A percentile compares a stretch with the other conserved stretches of the same genome.
Evolutionary conservation across 2,797 vertebrate species (phyloP).

Genomic region (Sebastiscus tertius): DNA sequence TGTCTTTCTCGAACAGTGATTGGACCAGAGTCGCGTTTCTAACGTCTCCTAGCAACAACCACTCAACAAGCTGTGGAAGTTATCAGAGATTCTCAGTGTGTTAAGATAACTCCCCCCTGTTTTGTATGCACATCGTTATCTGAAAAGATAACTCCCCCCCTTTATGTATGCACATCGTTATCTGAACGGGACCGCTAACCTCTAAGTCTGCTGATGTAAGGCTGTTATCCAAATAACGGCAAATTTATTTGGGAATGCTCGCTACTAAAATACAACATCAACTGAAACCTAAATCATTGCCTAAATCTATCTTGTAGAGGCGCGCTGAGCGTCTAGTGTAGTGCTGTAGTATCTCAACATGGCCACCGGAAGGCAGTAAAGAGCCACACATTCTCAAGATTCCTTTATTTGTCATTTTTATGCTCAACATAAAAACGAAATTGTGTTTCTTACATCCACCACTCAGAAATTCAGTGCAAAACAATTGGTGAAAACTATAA

Average conservation of each 20-base stretch:
- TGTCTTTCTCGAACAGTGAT: conserved; percentile 31
- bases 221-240: neutral
- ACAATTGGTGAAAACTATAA: too few species aligned
- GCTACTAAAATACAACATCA: neutral
- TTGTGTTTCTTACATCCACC: too few species aligned
- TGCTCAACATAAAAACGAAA: too few species aligned
- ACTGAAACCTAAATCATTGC: neutral
- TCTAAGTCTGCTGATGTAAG: too few species aligned
- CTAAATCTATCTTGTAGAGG: neutral
- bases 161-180: neutral
- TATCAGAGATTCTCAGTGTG: neutral
- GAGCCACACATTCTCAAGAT: too few species aligned
- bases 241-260: neutral
- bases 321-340: too few species aligned
- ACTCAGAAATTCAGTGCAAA: too few species aligned
- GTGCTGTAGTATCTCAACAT: neutral
- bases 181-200: too few species aligned
- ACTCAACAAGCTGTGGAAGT: neutral
- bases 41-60: conserved; percentile 62
- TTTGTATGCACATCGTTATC: neutral
- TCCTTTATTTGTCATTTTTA: too few species aligned
- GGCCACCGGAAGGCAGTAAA: neutral
- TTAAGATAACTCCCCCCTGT: neutral
- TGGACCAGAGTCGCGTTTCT: conserved; percentile 43
- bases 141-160: neutral